Evolutionary conservation across 2,888 invertebrate species (phyloP).

Genomic region (Mystacides longicornis): DNA sequence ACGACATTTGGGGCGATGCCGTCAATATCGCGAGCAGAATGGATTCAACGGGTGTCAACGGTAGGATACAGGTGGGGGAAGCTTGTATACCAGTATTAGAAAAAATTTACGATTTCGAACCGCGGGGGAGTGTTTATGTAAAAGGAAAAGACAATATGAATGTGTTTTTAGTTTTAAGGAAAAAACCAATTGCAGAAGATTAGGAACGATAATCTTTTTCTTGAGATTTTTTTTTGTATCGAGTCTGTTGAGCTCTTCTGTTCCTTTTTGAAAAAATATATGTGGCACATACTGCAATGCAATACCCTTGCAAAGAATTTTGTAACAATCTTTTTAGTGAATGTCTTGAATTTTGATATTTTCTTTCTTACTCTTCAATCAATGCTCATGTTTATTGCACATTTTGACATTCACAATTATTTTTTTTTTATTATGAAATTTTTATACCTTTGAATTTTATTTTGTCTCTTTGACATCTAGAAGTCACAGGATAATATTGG

Average conservation of each 20-base stretch:
- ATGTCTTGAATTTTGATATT: too few species aligned
- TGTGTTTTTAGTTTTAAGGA: conserved; percentile 66
- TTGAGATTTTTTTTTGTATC: not conserved
- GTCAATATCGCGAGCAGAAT: conserved; percentile 96
- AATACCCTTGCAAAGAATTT: not conserved
- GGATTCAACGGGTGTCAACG: conserved; percentile 91
- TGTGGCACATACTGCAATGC: not conserved
- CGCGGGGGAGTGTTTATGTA: conserved; percentile 89
- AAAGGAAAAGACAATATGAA: conserved; percentile 97
- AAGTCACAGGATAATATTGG: too few species aligned
- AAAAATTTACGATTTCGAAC: conserved; percentile 76
- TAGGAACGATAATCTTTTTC: conserved; percentile 3
- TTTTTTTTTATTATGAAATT: too few species aligned
- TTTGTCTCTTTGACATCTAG: too few species aligned
- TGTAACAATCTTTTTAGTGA: too few species aligned
- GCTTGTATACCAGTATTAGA: conserved; percentile 64
- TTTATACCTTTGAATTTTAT: too few species aligned
- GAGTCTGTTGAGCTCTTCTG: too few species aligned
- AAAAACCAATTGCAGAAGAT: conserved; percentile 35
- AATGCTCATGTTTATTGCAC: too few species aligned
- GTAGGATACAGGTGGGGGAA: conserved; percentile 76
- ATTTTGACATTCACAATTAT: too few species aligned
- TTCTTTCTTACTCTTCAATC: too few species aligned
- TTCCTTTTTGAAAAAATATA: too few species aligned
- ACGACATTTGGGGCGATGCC: conserved; percentile 98